Base-by-base conservation (phyloP, 2,797 vertebrate species). In the Neopelma chrysocephalum region DNA sequence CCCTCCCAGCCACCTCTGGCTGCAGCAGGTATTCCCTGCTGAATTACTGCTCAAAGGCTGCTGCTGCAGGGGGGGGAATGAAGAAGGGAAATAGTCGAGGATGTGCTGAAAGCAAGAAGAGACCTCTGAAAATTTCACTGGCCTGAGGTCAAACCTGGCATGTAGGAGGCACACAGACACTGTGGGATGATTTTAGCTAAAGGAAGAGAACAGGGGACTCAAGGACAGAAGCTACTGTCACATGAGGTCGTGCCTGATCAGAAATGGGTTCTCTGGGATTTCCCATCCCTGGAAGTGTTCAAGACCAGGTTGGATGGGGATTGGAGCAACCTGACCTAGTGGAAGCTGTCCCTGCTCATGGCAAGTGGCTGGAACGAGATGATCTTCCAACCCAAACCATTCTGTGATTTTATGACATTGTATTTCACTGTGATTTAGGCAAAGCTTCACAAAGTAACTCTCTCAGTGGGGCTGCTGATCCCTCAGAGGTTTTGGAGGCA, bases 131-230 rank as follows among this genome's bases (percentile, higher is more conserved):
- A 56, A 54, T 79, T 21, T 89, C 60, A 9, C 70, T 23, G 56
- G 31, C 36, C 40, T 56, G 50, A 94, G 81, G 81, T 92, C 83
- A 95, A 73, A 87, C 15, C 56, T 10, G 50, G 81, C 47, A 16
- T 0, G 0, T 7, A 70, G 47, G 23, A 21, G 75, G 32, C 48
- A 15, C 19, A 48, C 27, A 12, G 10, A 4, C 1, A 0, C 72
- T 20, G 57, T 6, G 3, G 93, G 89, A 26, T 16, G 57, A 6
- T 77, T 86, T 85, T 4, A 78, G 60, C 43, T 85, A 3, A 54
- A 58, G 84, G 25, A 29, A 12, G 5, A 81, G 90, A 62, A 4
- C 27, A 48, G 76, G 62, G 70, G 56, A 31, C 32, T 71, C 53
- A 40, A 86, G 91, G 85, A 58, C 47, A 42, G 60, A 9, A 31